Evolutionary conservation across 2,888 invertebrate species (phyloP), one percentile per base, ranked within the genome.

Genomic region (Leptopilina myrica): DNA sequence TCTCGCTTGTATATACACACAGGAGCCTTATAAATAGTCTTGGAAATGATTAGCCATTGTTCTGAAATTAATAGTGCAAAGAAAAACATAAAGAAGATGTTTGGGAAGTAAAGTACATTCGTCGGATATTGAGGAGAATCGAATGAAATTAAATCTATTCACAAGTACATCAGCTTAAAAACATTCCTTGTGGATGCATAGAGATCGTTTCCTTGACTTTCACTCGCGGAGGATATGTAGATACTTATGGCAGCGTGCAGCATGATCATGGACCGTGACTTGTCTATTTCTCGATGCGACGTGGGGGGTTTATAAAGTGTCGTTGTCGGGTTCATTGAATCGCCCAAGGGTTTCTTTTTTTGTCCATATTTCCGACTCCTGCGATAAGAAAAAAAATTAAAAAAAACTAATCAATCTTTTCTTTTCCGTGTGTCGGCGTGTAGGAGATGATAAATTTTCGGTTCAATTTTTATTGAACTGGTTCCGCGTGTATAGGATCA

Each of bases 181-280:
- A 77, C 66, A 82, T 80, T 78, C 76, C 76, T 33, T 40, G 49
- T 66, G 78, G 67, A 75, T 77, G 78, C 78, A 76, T 66, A 76
- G 40, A 75, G 75, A 79, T 80, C 64, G 77, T 81, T 84, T 82
- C 80, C 84, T 85, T 81, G 86, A 86, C 85, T 87, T 87, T 87
- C 87, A 87, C 85, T 85, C 82, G 79, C 81, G 76, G 81, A 79
- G 78, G 82, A 81, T 82, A 79, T 81, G 84, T 83, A 76, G 80
- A 81, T 82, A 84, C 78, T 83, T 82, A 85, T 76, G 79, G 73
- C 79, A 78, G 77, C 80, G 79, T 79, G 78, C 78, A 78, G 80
- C 86, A 83, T 86, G 86, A 88, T 87, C 88, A 84, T 83, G 73
- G 78, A 83, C 85, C 87, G 85, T 88, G 89, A 88, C 87, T 87